These are phyloP conservation scores for Eucera pruinosa DNA, from an alignment of 2,888 invertebrate genomes.

Conservation along the genomic window DNA sequence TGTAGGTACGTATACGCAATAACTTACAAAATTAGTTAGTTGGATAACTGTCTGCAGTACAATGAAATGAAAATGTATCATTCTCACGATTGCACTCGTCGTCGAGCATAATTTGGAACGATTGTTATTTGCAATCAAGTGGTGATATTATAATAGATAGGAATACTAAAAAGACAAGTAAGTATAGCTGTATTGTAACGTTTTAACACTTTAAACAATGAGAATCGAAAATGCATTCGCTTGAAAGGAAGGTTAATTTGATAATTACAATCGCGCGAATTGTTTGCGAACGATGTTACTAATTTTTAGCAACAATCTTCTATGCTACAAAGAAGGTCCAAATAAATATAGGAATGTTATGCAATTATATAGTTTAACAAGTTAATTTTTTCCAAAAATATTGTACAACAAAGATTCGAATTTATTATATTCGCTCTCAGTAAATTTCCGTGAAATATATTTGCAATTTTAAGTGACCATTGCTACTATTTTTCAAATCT, in stretches of 20 bases:
- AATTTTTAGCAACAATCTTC: too few relatives aligned
- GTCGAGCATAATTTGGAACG: too few relatives aligned
- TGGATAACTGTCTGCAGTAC: background rate
- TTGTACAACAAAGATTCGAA: slow-evolving; percentile 31
- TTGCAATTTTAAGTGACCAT: background rate
- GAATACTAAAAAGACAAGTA: background rate
- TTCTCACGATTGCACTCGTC: too few relatives aligned
- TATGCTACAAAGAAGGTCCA: too few relatives aligned
- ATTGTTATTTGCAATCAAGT: slow-evolving; percentile 1
- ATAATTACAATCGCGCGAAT: too few relatives aligned
- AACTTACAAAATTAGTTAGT: background rate
- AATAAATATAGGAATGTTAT: too few relatives aligned
- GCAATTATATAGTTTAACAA: too few relatives aligned
- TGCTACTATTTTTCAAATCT: background rate
- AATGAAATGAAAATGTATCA: background rate
- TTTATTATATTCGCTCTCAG: too few relatives aligned
- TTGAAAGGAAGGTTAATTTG: too few relatives aligned
- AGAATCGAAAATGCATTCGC: slow-evolving; percentile 1
- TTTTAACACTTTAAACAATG: background rate
- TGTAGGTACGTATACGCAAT: background rate
- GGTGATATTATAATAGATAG: background rate
- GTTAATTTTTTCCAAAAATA: too few relatives aligned
- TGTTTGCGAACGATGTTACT: too few relatives aligned
- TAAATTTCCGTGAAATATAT: too few relatives aligned
- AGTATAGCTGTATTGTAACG: background rate